Percentiles rank a stretch among this genome's conserved stretches.
These are phyloP conservation scores for Drosophila melanosoma DNA, from an alignment of 2,888 invertebrate genomes.

Conservation along the genomic window DNA sequence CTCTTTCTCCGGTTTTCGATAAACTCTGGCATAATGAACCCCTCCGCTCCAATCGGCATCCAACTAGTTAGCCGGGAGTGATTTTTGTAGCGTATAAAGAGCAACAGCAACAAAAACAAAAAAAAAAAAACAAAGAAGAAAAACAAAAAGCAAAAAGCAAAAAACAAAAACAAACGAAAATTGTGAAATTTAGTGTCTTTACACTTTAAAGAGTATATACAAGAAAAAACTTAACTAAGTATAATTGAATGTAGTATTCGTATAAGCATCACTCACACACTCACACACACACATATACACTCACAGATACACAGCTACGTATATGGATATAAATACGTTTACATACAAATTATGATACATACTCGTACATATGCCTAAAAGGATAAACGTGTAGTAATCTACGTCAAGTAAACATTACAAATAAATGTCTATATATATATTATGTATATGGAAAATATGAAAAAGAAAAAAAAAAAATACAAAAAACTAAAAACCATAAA, in stretches of 20 bases:
- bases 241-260: conserved; percentile 58
- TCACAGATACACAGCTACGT: conserved; percentile 20
- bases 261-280: conserved; percentile 53
- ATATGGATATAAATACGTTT: conserved; percentile 27
- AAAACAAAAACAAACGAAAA: conserved; percentile 66
- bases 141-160: conserved; percentile 4
- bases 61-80: conserved; percentile 25
- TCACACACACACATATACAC: conserved; percentile 24
- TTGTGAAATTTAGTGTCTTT: conserved; percentile 84
- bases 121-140: conserved; percentile 60
- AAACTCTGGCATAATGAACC: conserved; percentile 30
- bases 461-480: conserved; percentile 43
- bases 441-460: conserved; percentile 64
- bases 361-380: conserved; percentile 76
- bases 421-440: conserved; percentile 72
- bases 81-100: conserved; percentile 53
- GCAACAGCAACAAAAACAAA: conserved; percentile 22
- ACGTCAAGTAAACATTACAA: conserved; percentile 63
- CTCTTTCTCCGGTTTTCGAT: conserved; percentile 26
- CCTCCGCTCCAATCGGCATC: conserved; percentile 30
- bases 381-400: conserved; percentile 76
- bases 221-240: conserved; percentile 56
- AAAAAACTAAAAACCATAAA: conserved; percentile 13
- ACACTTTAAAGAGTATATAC: conserved; percentile 78
- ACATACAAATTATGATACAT: conserved; percentile 61